Base-by-base conservation (phyloP, 2,113 vertebrate genomes). In the Brienomyrus brachyistius region DNA sequence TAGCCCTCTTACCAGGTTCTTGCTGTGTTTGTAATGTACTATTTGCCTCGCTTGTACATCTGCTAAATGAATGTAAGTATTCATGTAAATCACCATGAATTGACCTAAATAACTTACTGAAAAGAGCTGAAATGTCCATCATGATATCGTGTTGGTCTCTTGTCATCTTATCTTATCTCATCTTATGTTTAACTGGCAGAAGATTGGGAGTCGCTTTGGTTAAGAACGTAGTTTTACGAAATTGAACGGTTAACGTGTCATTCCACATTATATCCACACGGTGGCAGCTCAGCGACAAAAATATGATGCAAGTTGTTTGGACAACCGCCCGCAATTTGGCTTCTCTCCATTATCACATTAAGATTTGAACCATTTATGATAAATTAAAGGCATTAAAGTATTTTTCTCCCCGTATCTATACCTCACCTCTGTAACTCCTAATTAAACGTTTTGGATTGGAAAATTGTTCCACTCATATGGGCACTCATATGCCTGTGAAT, bases 281-380 rank as follows among this genome's bases (percentile, higher is more conserved):
- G 90, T 94, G 95, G 93, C 94, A 93, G 88, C 89, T 15, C 52
- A 92, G 92, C 91, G 66, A 92, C 93, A 54, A 56, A 19, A 48
- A 27, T n/a, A 13, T 47, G 45, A n/a, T 5, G 27, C 13, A 43
- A 23, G 6, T 56, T n/a, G 11, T 80, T 80, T 43, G 19, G 40
- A 80, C 5, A 80, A 40, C 74, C 13, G 31, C 35, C 35, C 74
- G 15, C 31, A 40, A 80, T 17, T 35, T 40, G 70, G 27, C 62
- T 70, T 70, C 62, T 31, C n/a, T 80, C 35, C 15, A 80, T 80
- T 19, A 40, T 19, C 74, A 80, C 35, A 43, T 77, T 43, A 43
- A 15, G 35, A 19, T 43, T 80, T 80, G 35, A 80, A n/a, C 35
- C 17, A 43, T 4, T 43, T 80, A 80, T 43, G 35, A 43, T 80